Evolutionary conservation across 2,113 vertebrate species (phyloP).

Genomic region (Ascaphus truei): DNA sequence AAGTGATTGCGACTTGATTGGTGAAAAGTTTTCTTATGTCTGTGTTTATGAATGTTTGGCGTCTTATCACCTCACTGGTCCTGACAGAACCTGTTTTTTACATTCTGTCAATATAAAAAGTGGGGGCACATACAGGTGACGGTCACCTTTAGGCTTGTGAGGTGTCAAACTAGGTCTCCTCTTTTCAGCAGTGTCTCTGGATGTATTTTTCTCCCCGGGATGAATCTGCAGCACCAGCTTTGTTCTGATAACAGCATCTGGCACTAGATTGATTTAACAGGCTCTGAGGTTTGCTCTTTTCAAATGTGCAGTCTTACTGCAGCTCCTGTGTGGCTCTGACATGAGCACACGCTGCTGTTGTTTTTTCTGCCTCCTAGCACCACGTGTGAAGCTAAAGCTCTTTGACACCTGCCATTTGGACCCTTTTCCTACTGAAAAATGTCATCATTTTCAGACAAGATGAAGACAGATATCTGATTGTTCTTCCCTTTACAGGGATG

Average conservation of each 20-base stretch:
- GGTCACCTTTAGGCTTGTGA: slow-evolving; percentile 57
- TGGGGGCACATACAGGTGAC: slow-evolving; percentile 49
- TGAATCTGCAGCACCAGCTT: slow-evolving; percentile 49
- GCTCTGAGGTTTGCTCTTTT: slow-evolving; percentile 96
- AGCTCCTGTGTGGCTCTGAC: slow-evolving; percentile 69
- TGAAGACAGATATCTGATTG: slow-evolving; percentile 71
- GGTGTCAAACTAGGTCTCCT: slow-evolving; percentile 48
- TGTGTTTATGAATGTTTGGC: too few relatives aligned
- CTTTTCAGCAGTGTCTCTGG: slow-evolving; percentile 39
- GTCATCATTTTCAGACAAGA: slow-evolving; percentile 84
- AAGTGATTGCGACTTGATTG: too few relatives aligned
- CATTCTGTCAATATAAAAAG: slow-evolving; percentile 42
- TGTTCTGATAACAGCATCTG: slow-evolving; percentile 64
- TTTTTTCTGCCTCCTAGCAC: slow-evolving; percentile 80
- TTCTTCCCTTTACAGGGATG: slow-evolving; percentile 62
- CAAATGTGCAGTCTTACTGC: slow-evolving; percentile 73
- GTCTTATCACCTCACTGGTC: slow-evolving; percentile 36
- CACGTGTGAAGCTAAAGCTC: slow-evolving; percentile 80
- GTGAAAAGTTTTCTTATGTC: too few relatives aligned
- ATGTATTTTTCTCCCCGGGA: slow-evolving; percentile 56
- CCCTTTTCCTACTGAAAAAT: slow-evolving; percentile 89
- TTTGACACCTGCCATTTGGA: slow-evolving; percentile 98
- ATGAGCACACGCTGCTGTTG: slow-evolving; percentile 61
- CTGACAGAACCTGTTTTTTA: slow-evolving; percentile 40
- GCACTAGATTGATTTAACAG: slow-evolving; percentile 82